phyloP scores from a whole-genome alignment of 2,888 invertebrate species.

The Candidula unifasciata region DNA sequence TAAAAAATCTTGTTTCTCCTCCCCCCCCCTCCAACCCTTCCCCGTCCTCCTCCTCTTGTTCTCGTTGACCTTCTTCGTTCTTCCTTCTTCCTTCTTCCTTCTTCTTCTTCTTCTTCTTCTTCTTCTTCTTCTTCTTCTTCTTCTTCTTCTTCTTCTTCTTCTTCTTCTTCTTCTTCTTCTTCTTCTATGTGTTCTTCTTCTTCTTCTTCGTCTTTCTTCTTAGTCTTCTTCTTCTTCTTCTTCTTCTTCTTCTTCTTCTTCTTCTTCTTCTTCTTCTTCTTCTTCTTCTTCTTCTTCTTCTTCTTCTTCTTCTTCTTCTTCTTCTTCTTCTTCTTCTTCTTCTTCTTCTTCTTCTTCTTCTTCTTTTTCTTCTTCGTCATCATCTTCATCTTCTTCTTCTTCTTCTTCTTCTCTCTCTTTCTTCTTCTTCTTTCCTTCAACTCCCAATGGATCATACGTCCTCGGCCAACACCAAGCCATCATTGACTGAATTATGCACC shows the following conservation, averaged over 20 bases:
- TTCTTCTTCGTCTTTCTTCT: too few species aligned
- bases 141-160: not conserved
- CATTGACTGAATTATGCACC: too few species aligned
- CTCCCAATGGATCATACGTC: too few species aligned
- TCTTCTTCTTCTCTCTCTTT: not conserved
- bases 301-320: too few species aligned
- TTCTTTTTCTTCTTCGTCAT: too few species aligned
- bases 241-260: not conserved
- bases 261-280: not conserved
- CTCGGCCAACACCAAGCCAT: too few species aligned
- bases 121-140: not conserved
- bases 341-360: too few species aligned
- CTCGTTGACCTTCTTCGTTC: not conserved
- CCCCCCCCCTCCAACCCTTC: too few species aligned
- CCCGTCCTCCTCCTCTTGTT: not conserved
- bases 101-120: not conserved
- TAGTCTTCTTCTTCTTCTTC: too few species aligned
- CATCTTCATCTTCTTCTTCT: not conserved
- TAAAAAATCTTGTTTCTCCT: too few species aligned
- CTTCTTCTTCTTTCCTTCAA: not conserved
- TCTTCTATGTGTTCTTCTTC: too few species aligned
- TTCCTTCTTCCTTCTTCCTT: not conserved
- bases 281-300: too few species aligned
- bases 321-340: not conserved
- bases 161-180: not conserved